Evolutionary conservation across 2,888 invertebrate species (phyloP), one percentile per base, ranked within the genome.

Genomic region (Sussaba pulchella): DNA sequence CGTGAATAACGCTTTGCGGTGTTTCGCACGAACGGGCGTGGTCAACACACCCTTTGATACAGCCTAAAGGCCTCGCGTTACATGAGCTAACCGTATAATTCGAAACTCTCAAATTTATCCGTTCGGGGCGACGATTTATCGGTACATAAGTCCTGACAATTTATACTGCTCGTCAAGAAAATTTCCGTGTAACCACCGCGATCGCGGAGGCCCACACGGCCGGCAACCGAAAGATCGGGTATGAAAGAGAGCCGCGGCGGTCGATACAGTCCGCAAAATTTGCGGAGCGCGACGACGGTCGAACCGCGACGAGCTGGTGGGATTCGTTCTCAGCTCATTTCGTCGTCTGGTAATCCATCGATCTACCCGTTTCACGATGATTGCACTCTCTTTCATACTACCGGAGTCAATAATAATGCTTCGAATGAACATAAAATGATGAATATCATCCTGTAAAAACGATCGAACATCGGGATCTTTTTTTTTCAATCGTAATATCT

Each of bases 351-450:
- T 52, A 63, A 61, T 54, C 24, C 52, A 31, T 24, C 17, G 45
- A 31, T n/a, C 61, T 73, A 17, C 43, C 50, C 41, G 21, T 26
- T 64, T 12, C 31, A 14, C 59, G 50, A 66, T 43, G 52, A 67
- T 67, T 21, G 36, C 17, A 45, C 26, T 61, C 21, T 47, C 50
- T 57, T 24, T 43, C 50, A 78, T 82, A 83, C 83, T 85, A 84
- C 84, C 47, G 87, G 84, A 73, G 74, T 77, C 76, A 78, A 82
- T 57, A 54, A 71, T 79, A 77, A 66, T 70, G 17, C 26, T 41
- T 31, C 41, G 41, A 64, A 14, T 54, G 31, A 66, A 70, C n/a
- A 45, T 5, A 36, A 76, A 78, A 85, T 84, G 82, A 87, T 86
- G 83, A 52, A 41, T 59, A 66, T 70, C 57, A 24, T 64, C 57